Evolutionary conservation across 2,113 vertebrate species (phyloP).

Genomic region (Mirza zaza): DNA sequence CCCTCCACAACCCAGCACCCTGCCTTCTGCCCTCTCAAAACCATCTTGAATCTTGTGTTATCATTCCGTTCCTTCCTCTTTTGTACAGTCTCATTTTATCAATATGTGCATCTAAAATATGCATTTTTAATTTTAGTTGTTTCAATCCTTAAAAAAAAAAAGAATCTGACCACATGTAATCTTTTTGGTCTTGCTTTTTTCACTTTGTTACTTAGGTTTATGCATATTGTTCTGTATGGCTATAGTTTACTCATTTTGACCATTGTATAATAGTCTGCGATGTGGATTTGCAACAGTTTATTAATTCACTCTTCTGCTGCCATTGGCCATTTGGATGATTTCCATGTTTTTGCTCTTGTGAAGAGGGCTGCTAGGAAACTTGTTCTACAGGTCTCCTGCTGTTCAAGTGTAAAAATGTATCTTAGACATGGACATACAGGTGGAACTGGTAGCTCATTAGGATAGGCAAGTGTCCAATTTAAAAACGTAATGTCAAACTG

Average conservation of each 20-base stretch:
- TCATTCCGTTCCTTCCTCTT: not conserved
- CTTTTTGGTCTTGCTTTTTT: not conserved
- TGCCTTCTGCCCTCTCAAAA: not conserved
- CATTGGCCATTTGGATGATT: not conserved
- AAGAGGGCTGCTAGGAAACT: not conserved
- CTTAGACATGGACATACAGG: not conserved
- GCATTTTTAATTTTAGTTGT: not conserved
- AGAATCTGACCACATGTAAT: not conserved
- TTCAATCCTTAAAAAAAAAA: not conserved
- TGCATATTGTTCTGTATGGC: not conserved
- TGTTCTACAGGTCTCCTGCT: not conserved
- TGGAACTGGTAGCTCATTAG: not conserved
- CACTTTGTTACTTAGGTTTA: not conserved
- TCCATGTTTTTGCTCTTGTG: not conserved
- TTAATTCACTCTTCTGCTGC: not conserved
- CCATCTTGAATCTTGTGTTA: not conserved
- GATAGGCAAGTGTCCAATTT: not conserved
- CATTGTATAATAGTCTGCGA: not conserved
- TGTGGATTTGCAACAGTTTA: not conserved
- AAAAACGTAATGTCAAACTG: not conserved
- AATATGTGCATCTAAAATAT: not conserved
- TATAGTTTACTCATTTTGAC: not conserved
- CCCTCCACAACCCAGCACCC: accelerated
- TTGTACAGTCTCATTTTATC: not conserved
- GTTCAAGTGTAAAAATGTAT: not conserved